Conservation (phyloP, 2,797 vertebrate genomes). For the Eleutherodactylus coqui region DNA sequence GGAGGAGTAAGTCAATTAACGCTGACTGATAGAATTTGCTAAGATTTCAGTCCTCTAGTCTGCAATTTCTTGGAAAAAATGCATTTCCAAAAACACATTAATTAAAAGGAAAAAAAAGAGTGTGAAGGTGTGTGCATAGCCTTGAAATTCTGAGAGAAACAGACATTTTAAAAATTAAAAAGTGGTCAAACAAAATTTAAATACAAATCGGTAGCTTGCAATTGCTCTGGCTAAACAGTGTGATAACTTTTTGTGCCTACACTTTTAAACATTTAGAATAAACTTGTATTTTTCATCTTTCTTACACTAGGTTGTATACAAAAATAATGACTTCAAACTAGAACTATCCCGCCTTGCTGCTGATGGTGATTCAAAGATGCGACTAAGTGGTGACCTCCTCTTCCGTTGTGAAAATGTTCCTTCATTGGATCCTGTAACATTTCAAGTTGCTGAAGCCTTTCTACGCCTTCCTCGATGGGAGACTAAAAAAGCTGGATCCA, state of each 20-base stretch:
- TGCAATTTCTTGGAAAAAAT: too few species aligned
- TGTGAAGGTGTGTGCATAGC: too few species aligned
- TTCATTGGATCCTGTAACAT: conserved; percentile 90
- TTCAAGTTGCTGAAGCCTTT: conserved; percentile 83
- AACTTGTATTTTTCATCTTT: neutral
- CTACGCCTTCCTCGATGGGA: conserved; percentile 88
- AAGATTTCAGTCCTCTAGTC: too few species aligned
- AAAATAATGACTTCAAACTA: conserved; percentile 96
- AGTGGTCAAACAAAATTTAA: too few species aligned
- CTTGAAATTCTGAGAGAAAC: too few species aligned
- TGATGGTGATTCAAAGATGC: conserved; percentile 87
- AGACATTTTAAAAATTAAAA: too few species aligned
- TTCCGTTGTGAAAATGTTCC: conserved; percentile 92
- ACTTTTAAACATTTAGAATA: neutral
- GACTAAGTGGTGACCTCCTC: conserved; percentile 87
- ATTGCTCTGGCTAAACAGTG: too few species aligned
- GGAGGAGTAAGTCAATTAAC: too few species aligned
- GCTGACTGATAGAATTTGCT: too few species aligned
- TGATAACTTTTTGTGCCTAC: neutral
- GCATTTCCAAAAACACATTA: too few species aligned
- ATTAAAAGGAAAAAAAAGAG: too few species aligned
- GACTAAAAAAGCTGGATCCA: conserved; percentile 88
- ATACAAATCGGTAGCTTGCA: too few species aligned
- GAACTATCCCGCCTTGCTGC: conserved; percentile 91
- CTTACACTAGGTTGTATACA: conserved; percentile 88